phyloP scores from a whole-genome alignment of 2,888 invertebrate genomes.

The Ectemnius lituratus region DNA sequence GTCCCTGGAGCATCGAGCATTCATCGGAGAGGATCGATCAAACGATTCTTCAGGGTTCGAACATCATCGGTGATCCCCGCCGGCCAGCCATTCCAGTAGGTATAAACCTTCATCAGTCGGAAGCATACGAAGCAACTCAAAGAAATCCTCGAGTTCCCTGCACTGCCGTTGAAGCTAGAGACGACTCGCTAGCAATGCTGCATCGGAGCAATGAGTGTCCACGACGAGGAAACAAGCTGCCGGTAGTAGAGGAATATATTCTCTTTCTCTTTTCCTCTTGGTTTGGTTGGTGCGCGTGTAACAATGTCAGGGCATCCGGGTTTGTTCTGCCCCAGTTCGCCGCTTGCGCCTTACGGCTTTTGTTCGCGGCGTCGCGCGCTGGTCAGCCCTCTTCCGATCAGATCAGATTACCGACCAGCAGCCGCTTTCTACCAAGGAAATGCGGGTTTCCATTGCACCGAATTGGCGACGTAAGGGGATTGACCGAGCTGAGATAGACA shows the following conservation, averaged over 20 bases:
- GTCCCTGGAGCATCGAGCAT: too few species aligned
- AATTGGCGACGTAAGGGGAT: constrained; percentile 67
- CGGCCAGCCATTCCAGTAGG: background rate
- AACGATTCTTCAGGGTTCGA: background rate
- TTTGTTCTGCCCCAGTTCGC: constrained; percentile 68
- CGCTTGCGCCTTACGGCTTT: constrained; percentile 61
- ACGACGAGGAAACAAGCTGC: constrained; percentile 1
- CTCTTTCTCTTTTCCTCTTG: too few species aligned
- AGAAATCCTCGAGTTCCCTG: constrained; percentile 24
- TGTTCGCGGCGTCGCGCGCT: constrained; percentile 63
- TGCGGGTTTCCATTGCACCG: constrained; percentile 70
- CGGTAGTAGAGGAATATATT: background rate
- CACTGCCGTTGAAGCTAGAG: background rate
- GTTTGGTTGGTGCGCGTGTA: constrained; percentile 47
- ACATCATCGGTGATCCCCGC: background rate
- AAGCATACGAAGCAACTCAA: constrained; percentile 13
- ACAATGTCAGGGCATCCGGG: constrained; percentile 68
- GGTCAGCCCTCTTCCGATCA: constrained; percentile 62
- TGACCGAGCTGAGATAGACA: constrained; percentile 48
- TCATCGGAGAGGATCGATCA: constrained; percentile 7
- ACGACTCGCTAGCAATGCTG: background rate
- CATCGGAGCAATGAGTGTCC: background rate
- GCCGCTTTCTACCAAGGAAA: constrained; percentile 63
- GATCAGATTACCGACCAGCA: constrained; percentile 71
- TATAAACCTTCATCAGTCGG: background rate